phyloP scores from a whole-genome alignment of 2,888 invertebrate genomes.

The Allolobophora icterica region DNA sequence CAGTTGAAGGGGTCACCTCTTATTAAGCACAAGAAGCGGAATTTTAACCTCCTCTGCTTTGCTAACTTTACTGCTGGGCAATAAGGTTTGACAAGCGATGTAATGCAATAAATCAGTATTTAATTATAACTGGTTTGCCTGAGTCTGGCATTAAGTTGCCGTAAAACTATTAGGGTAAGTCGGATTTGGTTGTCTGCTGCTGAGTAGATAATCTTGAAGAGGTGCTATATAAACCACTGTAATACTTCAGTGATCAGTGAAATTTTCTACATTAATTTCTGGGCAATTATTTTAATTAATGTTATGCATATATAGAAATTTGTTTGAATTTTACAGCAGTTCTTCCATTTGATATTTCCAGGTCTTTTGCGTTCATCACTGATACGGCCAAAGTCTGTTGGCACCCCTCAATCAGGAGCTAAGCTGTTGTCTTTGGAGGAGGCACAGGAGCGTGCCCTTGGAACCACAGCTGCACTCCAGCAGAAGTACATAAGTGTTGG shows the following conservation, averaged over 20 bases:
- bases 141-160: no score
- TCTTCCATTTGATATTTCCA: not conserved
- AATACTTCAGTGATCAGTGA: no score
- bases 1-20: not conserved
- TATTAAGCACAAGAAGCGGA: not conserved
- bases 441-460: constrained; percentile 76
- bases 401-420: constrained; percentile 60
- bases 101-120: not conserved
- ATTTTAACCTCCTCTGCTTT: not conserved
- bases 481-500: constrained; percentile 64
- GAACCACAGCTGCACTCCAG: constrained; percentile 36
- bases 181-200: no score
- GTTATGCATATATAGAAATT: not conserved
- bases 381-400: not conserved
- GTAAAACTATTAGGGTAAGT: no score
- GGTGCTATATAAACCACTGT: no score
- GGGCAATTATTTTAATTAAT: no score
- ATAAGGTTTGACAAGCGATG: not conserved
- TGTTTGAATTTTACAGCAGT: not conserved
- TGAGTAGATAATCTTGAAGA: no score
- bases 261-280: no score
- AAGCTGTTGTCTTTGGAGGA: constrained; percentile 88
- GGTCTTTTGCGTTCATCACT: not conserved
- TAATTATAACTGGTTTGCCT: no score
- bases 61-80: not conserved